These are phyloP conservation scores for Euschistus heros DNA, from an alignment of 1,140 invertebrate genomes.

Conservation along the genomic window DNA sequence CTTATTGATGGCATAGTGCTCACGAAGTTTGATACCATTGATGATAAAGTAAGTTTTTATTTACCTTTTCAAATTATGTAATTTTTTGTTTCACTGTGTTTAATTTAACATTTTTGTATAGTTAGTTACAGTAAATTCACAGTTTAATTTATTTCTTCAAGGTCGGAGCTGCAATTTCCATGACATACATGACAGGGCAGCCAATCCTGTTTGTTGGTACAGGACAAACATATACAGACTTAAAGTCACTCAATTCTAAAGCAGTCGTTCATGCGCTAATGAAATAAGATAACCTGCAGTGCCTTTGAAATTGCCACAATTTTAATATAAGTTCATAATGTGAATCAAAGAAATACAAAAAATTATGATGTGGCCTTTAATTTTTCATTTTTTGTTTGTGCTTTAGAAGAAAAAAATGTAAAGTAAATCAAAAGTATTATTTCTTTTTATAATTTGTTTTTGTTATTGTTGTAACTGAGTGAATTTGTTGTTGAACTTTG, in stretches of 20 bases:
- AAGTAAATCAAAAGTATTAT: too few species aligned
- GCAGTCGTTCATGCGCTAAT: conserved; percentile 94
- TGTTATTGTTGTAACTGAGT: too few species aligned
- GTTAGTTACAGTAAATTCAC: not conserved
- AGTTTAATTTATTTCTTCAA: conserved; percentile 35
- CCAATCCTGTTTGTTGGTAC: conserved; percentile 99
- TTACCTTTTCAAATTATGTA: not conserved
- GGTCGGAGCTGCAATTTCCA: conserved; percentile 98
- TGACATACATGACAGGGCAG: conserved; percentile 99
- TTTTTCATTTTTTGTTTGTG: too few species aligned
- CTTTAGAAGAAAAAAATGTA: too few species aligned
- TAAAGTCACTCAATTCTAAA: conserved; percentile 92
- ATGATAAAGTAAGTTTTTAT: conserved; percentile 71
- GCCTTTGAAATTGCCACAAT: conserved; percentile 1
- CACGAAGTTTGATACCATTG: conserved; percentile 98
- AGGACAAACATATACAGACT: conserved; percentile 96
- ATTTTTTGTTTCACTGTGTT: not conserved
- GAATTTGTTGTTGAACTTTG: too few species aligned
- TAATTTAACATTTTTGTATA: not conserved
- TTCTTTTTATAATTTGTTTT: too few species aligned
- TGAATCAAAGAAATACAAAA: too few species aligned
- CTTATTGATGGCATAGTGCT: conserved; percentile 95
- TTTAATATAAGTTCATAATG: not conserved
- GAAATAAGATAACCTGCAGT: conserved; percentile 49
- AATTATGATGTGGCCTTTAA: too few species aligned